A percentile compares a stretch with the other conserved stretches of the same genome.
These are phyloP conservation scores for Mercenaria mercenaria DNA, from an alignment of 1,140 invertebrate genomes.

Conservation along the genomic window DNA sequence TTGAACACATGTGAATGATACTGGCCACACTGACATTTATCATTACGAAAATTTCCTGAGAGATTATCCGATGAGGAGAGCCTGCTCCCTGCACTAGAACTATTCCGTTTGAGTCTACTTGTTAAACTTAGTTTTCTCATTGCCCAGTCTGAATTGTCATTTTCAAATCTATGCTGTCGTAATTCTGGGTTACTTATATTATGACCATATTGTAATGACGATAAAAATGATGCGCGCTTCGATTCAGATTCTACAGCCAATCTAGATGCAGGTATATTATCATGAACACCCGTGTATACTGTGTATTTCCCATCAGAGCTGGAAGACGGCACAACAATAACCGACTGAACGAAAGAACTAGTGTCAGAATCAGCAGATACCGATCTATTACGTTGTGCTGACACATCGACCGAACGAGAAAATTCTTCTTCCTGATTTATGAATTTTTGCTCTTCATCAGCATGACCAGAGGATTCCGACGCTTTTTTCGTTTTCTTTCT, in stretches of 20 bases:
- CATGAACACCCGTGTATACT: conserved; percentile 38
- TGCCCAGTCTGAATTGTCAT: not conserved
- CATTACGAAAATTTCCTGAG: not conserved
- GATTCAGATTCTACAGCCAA: not conserved
- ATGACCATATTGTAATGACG: conserved; percentile 36
- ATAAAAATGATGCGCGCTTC: not conserved
- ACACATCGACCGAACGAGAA: conserved; percentile 12
- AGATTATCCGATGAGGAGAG: not conserved
- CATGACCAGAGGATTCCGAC: not conserved
- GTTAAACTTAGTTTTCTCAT: conserved; percentile 15
- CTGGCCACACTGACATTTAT: conserved; percentile 18
- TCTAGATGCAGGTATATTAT: not conserved
- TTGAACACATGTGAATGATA: conserved; percentile 31
- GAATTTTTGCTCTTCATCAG: not conserved
- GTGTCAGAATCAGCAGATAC: not conserved
- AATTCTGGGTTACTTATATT: conserved; percentile 51
- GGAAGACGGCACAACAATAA: not conserved
- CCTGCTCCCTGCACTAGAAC: not conserved
- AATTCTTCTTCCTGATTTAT: conserved; percentile 1
- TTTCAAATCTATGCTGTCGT: conserved; percentile 20
- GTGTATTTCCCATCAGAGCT: conserved; percentile 30
- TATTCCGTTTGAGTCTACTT: not conserved
- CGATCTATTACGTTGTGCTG: not conserved
- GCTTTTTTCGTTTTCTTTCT: not conserved
- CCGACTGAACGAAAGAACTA: conserved; percentile 32